Conservation (phyloP, 2,888 invertebrate genomes). For the Abrostola triplasia region DNA sequence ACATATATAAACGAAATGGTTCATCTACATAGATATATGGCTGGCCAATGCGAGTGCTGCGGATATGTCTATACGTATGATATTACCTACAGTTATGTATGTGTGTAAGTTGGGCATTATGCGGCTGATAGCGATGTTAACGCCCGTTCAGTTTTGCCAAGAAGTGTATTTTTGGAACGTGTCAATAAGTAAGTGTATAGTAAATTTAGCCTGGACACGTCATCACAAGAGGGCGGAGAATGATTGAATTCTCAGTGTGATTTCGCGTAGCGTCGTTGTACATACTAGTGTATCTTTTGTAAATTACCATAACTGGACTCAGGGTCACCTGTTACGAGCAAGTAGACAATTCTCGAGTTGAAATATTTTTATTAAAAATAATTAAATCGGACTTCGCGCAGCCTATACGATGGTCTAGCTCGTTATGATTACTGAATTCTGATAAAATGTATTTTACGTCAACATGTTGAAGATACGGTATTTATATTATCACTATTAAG, state of each 20-base stretch:
- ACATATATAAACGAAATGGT: constrained; percentile 18
- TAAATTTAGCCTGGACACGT: constrained; percentile 86
- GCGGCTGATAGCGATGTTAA: constrained; percentile 87
- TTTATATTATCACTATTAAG: no score
- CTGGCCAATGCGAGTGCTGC: constrained; percentile 56
- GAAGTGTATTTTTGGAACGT: constrained; percentile 87
- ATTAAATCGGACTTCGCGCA: background rate
- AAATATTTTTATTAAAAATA: background rate
- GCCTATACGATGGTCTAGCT: background rate
- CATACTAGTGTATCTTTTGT: constrained; percentile 58
- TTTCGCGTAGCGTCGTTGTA: constrained; percentile 57
- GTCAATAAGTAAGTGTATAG: constrained; percentile 88
- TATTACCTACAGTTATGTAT: constrained; percentile 57
- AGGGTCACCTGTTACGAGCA: constrained; percentile 53
- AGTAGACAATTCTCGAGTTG: constrained; percentile 35
- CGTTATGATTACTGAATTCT: no score
- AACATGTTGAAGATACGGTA: no score
- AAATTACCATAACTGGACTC: constrained; percentile 52
- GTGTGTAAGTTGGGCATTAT: constrained; percentile 78
- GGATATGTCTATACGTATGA: constrained; percentile 56
- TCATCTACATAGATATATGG: constrained; percentile 32
- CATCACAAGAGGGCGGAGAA: constrained; percentile 75
- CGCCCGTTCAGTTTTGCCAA: constrained; percentile 88
- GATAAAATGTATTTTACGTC: no score
- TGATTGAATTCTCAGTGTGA: constrained; percentile 77